A percentile compares a stretch with the other conserved stretches of the same genome.
phyloP scores from a whole-genome alignment of 2,797 vertebrate genomes.

The Melanotaenia maccullochi region DNA sequence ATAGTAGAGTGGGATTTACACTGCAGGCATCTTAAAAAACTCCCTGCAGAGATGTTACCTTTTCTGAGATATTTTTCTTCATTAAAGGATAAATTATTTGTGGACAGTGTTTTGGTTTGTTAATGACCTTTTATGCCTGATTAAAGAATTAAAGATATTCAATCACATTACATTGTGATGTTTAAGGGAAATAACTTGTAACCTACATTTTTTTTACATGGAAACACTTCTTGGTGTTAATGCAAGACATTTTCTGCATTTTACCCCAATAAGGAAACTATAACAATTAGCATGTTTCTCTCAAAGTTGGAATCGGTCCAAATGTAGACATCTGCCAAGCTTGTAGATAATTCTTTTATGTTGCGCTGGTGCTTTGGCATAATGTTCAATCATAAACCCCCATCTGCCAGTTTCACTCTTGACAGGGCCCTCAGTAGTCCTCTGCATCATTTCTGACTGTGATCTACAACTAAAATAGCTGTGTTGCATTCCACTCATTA shows the following conservation, averaged over 20 bases:
- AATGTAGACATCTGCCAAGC: conserved; percentile 53
- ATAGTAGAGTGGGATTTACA: not conserved
- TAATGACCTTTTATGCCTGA: not conserved
- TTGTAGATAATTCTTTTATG: conserved; percentile 56
- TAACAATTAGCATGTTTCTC: conserved; percentile 25
- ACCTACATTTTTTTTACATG: not conserved
- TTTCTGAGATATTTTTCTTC: not conserved
- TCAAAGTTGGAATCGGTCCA: conserved; percentile 46
- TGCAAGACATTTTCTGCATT: conserved; percentile 8
- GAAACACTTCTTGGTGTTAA: not conserved
- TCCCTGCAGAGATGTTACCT: not conserved
- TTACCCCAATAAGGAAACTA: conserved; percentile 19
- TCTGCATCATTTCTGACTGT: conserved; percentile 50
- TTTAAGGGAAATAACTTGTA: not conserved
- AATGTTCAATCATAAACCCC: conserved; percentile 64
- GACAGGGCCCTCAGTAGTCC: conserved; percentile 49
- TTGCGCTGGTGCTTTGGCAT: conserved; percentile 56
- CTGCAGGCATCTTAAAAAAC: not conserved
- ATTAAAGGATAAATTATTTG: not conserved
- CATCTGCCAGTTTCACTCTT: conserved; percentile 63
- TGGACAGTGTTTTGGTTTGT: not conserved
- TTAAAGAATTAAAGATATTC: not conserved
- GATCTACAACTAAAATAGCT: conserved; percentile 58
- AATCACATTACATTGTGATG: not conserved
- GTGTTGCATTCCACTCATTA: conserved; percentile 41